These are phyloP conservation scores for Excalfactoria chinensis DNA, from an alignment of 2,113 vertebrate species.

Conservation along the genomic window DNA sequence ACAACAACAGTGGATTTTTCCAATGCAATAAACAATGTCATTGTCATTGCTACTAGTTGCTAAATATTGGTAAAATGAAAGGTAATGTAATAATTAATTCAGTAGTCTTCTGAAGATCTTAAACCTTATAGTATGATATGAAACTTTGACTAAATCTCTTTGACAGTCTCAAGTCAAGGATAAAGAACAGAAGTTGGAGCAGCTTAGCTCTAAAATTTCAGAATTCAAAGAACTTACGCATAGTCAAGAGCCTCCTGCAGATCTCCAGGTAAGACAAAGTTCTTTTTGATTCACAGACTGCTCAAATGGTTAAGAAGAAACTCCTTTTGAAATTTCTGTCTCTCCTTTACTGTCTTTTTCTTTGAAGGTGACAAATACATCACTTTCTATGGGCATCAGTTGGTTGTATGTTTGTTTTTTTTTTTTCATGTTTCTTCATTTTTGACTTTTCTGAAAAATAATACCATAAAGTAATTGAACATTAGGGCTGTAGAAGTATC, in stretches of 20 bases:
- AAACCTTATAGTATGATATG: neutral
- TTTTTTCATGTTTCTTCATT: neutral
- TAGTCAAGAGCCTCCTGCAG: slow-evolving; percentile 84
- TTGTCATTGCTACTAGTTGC: neutral
- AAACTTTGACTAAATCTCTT: slow-evolving; percentile 21
- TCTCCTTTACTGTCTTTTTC: neutral
- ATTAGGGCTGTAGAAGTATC: neutral
- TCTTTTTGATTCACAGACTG: neutral
- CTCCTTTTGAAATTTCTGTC: neutral
- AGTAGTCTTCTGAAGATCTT: neutral
- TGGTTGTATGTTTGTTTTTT: neutral
- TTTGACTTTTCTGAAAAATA: neutral
- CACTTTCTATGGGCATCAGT: neutral
- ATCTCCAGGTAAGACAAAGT: slow-evolving; percentile 88
- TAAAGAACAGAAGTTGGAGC: slow-evolving; percentile 85
- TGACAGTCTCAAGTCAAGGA: slow-evolving; percentile 86
- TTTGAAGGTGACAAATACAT: neutral
- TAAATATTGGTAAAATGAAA: neutral
- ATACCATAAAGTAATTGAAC: neutral
- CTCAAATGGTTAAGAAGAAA: neutral
- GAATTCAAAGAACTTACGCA: slow-evolving; percentile 86
- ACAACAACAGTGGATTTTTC: neutral
- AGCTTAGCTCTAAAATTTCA: slow-evolving; percentile 84
- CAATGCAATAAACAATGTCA: neutral
- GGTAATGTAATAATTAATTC: neutral